These are phyloP conservation scores for Chelon auratus DNA, from an alignment of 2,797 vertebrate genomes.

Conservation along the genomic window DNA sequence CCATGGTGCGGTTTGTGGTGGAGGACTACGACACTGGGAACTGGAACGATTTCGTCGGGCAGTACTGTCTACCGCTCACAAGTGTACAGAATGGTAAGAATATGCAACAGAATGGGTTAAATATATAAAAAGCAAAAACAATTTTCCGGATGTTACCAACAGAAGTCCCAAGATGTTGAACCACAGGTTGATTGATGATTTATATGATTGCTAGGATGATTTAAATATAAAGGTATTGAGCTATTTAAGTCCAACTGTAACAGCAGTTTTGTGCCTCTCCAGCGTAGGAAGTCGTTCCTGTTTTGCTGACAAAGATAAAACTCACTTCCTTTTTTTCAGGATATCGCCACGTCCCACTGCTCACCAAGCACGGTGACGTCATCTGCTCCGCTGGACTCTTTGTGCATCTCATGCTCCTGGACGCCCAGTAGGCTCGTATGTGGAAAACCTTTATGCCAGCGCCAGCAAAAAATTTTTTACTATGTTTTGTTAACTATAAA, in stretches of 20 bases:
- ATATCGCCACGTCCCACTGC: slow-evolving; percentile 93
- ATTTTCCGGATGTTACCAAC: too few species aligned
- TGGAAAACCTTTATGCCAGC: background rate
- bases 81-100: slow-evolving; percentile 90
- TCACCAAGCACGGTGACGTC: slow-evolving; percentile 89
- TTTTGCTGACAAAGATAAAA: slow-evolving; percentile 30
- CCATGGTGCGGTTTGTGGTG: slow-evolving; percentile 90
- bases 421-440: slow-evolving; percentile 60
- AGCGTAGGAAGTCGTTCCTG: background rate
- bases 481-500: too few species aligned
- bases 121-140: too few species aligned
- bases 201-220: background rate
- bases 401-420: slow-evolving; percentile 85
- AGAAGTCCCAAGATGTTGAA: too few species aligned
- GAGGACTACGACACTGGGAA: slow-evolving; percentile 91
- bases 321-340: slow-evolving; percentile 79
- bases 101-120: background rate
- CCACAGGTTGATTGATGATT: too few species aligned
- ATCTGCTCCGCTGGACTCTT: slow-evolving; percentile 92
- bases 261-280: background rate
- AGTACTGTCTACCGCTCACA: slow-evolving; percentile 91
- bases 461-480: background rate
- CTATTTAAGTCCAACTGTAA: background rate
- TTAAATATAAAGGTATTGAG: background rate
- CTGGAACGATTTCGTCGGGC: slow-evolving; percentile 91